These are phyloP conservation scores for Mus caroli DNA, from an alignment of 2,797 vertebrate genomes.

Conservation along the genomic window DNA sequence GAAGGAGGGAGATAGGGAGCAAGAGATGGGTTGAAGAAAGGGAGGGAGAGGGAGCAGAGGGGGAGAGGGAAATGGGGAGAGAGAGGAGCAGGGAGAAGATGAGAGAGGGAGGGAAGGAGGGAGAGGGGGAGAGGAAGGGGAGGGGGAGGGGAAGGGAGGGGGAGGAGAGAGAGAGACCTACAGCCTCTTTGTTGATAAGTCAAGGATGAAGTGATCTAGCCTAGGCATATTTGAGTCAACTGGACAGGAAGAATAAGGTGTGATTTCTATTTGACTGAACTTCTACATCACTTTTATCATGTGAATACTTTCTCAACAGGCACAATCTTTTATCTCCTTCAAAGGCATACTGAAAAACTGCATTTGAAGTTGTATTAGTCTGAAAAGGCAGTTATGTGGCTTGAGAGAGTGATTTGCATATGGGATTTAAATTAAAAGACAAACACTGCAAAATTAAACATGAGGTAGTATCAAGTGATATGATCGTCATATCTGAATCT, in stretches of 20 bases:
- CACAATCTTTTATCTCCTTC: neutral
- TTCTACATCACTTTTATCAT: neutral
- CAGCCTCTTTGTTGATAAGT: neutral
- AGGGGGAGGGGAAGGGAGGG: neutral
- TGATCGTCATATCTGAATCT: neutral
- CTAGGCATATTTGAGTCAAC: neutral
- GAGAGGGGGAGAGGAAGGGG: neutral
- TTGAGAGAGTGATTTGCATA: neutral
- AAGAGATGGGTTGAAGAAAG: too few species aligned
- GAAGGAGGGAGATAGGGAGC: too few species aligned
- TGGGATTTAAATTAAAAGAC: neutral
- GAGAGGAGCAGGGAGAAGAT: neutral
- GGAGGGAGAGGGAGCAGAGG: too few species aligned
- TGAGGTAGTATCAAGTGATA: neutral
- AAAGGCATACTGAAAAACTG: neutral
- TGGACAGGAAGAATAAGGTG: neutral
- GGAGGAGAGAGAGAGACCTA: rapidly evolving
- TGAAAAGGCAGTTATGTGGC: neutral
- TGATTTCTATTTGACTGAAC: neutral
- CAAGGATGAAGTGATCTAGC: neutral
- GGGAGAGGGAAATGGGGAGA: neutral
- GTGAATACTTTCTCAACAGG: neutral
- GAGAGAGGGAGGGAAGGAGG: neutral
- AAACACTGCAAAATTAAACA: conserved; percentile 17
- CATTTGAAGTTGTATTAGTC: neutral